Conservation (phyloP, 2,888 invertebrate genomes). For the Pandemis corylana region DNA sequence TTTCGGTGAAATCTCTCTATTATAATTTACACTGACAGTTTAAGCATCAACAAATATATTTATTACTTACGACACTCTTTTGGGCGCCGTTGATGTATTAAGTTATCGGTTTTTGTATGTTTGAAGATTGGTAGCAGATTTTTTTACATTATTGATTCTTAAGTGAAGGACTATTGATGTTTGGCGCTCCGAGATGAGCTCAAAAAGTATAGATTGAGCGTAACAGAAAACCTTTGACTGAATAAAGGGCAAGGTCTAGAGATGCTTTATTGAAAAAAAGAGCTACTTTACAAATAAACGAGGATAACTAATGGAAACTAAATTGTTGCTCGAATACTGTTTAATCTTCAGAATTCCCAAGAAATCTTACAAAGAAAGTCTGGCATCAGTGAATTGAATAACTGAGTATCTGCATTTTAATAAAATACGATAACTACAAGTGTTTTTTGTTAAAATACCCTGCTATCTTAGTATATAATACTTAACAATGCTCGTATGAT, state of each 20-base stretch:
- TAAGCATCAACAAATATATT: constrained; percentile 35
- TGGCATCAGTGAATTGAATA: neutral
- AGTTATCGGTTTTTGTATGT: constrained; percentile 27
- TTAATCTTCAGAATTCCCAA: neutral
- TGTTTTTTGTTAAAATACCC: neutral
- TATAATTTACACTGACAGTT: constrained; percentile 31
- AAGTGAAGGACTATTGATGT: neutral
- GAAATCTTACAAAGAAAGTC: neutral
- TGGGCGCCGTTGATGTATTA: constrained; percentile 16
- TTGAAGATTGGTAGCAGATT: constrained; percentile 8
- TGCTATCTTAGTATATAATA: neutral
- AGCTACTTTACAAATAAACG: neutral
- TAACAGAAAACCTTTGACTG: neutral
- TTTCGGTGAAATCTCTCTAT: constrained; percentile 25
- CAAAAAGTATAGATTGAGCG: neutral
- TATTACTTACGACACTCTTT: constrained; percentile 18
- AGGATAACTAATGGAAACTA: neutral
- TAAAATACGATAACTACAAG: neutral
- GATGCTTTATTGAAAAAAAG: neutral
- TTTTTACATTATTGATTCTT: constrained; percentile 1
- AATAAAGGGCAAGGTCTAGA: neutral
- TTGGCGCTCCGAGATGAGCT: neutral
- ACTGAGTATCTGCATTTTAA: neutral
- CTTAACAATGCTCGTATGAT: neutral
- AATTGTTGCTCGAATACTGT: too few relatives aligned